A percentile compares a stretch with the other conserved stretches of the same genome.
These are phyloP conservation scores for Drosophila varians DNA, from an alignment of 1,140 invertebrate species.

Conservation along the genomic window DNA sequence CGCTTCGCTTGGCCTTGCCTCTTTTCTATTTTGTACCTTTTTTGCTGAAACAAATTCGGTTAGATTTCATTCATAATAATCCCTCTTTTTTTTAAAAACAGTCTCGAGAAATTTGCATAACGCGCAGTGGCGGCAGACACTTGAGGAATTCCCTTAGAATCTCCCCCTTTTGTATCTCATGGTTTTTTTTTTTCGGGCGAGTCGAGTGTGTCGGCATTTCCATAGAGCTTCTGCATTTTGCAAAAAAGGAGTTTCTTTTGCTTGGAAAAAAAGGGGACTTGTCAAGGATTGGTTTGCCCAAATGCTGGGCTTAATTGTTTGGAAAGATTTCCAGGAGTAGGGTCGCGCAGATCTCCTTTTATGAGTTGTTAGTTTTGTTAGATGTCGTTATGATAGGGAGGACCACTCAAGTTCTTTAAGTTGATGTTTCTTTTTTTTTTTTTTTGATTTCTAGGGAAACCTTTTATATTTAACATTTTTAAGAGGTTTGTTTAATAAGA, in stretches of 20 bases:
- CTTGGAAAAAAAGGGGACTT: slow-evolving; percentile 21
- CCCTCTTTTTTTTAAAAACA: slow-evolving; percentile 21
- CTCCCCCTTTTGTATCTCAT: slow-evolving; percentile 39
- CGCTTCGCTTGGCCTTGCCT: slow-evolving; percentile 24
- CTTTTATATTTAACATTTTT: neutral
- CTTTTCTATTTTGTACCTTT: slow-evolving; percentile 51
- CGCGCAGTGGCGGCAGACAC: slow-evolving; percentile 51
- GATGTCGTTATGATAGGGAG: slow-evolving; percentile 13
- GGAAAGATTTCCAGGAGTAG: slow-evolving; percentile 50
- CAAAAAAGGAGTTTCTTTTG: slow-evolving; percentile 25
- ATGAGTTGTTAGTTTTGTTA: slow-evolving; percentile 36
- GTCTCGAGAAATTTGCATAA: slow-evolving; percentile 65
- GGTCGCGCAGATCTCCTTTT: slow-evolving; percentile 16
- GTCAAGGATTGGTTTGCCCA: slow-evolving; percentile 54
- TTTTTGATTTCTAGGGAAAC: no score
- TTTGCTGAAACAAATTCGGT: slow-evolving; percentile 55
- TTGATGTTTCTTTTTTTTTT: neutral
- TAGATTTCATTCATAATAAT: slow-evolving; percentile 53
- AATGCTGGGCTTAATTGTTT: slow-evolving; percentile 63
- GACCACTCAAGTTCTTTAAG: slow-evolving; percentile 2
- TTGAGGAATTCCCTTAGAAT: slow-evolving; percentile 67
- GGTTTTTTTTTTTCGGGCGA: slow-evolving; percentile 32
- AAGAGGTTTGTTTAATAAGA: neutral
- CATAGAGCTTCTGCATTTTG: slow-evolving; percentile 20
- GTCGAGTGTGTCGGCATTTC: slow-evolving; percentile 71